These are phyloP conservation scores for Bos taurus DNA, from an alignment of 2,113 vertebrate genomes.

Conservation along the genomic window DNA sequence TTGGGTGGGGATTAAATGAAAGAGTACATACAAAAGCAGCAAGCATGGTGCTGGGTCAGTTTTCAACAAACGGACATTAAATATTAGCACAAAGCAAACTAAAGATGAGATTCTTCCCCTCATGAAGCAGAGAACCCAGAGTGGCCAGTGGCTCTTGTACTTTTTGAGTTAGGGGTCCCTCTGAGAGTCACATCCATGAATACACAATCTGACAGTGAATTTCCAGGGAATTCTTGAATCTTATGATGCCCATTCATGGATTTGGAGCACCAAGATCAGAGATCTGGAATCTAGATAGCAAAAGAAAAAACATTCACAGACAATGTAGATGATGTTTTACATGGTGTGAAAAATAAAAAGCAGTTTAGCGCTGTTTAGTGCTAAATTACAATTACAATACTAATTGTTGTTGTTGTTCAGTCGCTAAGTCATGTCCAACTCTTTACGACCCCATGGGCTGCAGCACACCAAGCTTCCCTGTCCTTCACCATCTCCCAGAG, in stretches of 20 bases:
- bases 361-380: neutral
- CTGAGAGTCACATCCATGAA: neutral
- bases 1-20: neutral
- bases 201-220: neutral
- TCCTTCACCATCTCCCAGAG: neutral
- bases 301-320: neutral
- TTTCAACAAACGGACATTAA: neutral
- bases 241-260: neutral
- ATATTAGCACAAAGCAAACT: neutral
- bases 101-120: neutral
- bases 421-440: neutral
- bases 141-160: neutral
- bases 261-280: neutral
- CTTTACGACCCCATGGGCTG: neutral
- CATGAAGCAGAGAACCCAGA: neutral
- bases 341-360: neutral
- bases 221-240: neutral
- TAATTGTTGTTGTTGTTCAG: accelerated
- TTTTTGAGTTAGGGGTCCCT: neutral
- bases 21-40: neutral
- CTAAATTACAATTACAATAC: no score
- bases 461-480: neutral
- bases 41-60: neutral
- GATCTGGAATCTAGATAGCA: no score
- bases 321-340: neutral